Evolutionary conservation across 2,888 invertebrate species (phyloP).

Genomic region (Agelastica alni): DNA sequence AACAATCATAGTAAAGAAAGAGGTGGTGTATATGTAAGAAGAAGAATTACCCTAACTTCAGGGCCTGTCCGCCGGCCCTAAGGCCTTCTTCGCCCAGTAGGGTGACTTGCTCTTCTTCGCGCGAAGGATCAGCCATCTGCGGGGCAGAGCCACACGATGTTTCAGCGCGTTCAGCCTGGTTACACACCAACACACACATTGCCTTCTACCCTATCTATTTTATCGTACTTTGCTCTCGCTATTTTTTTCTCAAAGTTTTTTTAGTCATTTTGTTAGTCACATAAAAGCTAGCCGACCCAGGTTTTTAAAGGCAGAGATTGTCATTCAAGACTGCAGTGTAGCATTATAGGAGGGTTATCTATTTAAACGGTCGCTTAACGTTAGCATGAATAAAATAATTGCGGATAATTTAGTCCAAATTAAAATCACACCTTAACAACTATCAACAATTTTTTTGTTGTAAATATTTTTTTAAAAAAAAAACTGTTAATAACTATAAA

Average conservation of each 20-base stretch:
- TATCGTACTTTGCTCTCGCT: not conserved
- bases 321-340: no score
- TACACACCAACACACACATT: conserved; percentile 66
- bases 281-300: not conserved
- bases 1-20: no score
- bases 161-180: conserved; percentile 67
- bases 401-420: no score
- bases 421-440: no score
- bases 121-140: conserved; percentile 97
- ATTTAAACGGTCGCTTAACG: no score
- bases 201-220: conserved; percentile 44
- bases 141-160: conserved; percentile 53
- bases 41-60: conserved; percentile 92
- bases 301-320: not conserved
- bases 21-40: conserved; percentile 16
- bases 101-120: conserved; percentile 94
- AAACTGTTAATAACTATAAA: no score
- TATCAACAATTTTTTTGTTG: no score
- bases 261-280: not conserved
- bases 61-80: conserved; percentile 93
- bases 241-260: conserved; percentile 8
- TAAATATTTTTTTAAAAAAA: no score
- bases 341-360: no score
- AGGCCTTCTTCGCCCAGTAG: conserved; percentile 96
- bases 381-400: no score